Evolutionary conservation across 2,888 invertebrate genomes (phyloP), one percentile per base, ranked within the genome.

Genomic region (Tenthredo scrophulariae): DNA sequence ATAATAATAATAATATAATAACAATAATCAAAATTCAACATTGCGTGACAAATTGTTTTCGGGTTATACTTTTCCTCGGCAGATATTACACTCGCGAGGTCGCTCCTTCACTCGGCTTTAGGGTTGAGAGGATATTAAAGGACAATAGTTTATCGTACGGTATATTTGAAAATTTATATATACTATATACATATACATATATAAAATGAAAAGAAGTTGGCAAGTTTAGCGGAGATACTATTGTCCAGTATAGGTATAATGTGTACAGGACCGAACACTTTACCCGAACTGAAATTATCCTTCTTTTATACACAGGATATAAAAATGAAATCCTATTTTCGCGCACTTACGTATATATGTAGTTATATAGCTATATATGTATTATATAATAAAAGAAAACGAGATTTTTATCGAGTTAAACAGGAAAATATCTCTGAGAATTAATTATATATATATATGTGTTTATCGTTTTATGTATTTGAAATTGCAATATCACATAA

Each of bases 41-140:
- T 87, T 86, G 86, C 83, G 84, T 90, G 89, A 90, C 89, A 90
- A 90, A 90, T 90, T 87, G 90, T 88, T 0, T 37, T 88, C 85
- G 84, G 86, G 84, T 29, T 54, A 77, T 77, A 50, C 40, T 77
- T 77, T 54, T 54, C n/a, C 18, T 22, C 46, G 50, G 29, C 77
- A 50, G 50, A 77, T 77, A 77, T 77, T 77, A 77, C 50, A 77
- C 33, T 50, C 77, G 67, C 67, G 67, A 67, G 29, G 26, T 15
- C 43, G 29, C 43, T 43, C 74, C 74, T 43, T 40, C 22, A 40
- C 74, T 43, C 62, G 62, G 62, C 1, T 67, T 15, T 13, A 33
- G 29, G 29, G 13, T 33, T 33, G 67, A 26, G 67, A 33, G 67
- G 26, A 29, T 46, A 50, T 15, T 50, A 40, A 40, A 29, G 77